Evolutionary conservation across 2,888 invertebrate species (phyloP).

Genomic region (Dugesia japonica): DNA sequence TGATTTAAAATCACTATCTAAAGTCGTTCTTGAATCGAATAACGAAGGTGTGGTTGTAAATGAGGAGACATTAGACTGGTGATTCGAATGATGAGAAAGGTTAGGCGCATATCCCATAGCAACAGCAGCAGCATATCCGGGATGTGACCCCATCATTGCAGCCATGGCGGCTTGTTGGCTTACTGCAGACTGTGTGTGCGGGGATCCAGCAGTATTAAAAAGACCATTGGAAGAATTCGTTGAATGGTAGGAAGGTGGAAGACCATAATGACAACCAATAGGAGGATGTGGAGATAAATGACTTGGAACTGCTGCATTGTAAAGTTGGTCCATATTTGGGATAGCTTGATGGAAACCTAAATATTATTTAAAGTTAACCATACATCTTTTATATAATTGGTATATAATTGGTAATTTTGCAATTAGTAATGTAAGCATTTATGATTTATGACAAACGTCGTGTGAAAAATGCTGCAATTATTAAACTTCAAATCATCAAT

Average conservation of each 20-base stretch:
- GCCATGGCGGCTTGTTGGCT: slow-evolving; percentile 12
- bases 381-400: too few species aligned
- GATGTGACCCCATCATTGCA: slow-evolving; percentile 2
- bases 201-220: neutral
- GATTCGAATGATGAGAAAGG: slow-evolving; percentile 14
- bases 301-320: neutral
- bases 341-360: slow-evolving; percentile 1
- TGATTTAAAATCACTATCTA: neutral
- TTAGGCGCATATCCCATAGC: neutral
- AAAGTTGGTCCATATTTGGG: slow-evolving; percentile 10
- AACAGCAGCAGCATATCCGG: neutral
- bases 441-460: too few species aligned
- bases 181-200: neutral
- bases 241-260: neutral
- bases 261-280: slow-evolving; percentile 14
- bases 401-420: too few species aligned
- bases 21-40: slow-evolving; percentile 6
- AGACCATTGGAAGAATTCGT: neutral
- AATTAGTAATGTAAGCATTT: too few species aligned
- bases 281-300: slow-evolving; percentile 9
- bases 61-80: neutral
- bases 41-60: neutral
- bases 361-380: too few species aligned
- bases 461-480: neutral
- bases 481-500: neutral